A percentile compares a stretch with the other conserved stretches of the same genome.
These are phyloP conservation scores for Pilophorus perplexus DNA, from an alignment of 2,888 invertebrate species.

Conservation along the genomic window DNA sequence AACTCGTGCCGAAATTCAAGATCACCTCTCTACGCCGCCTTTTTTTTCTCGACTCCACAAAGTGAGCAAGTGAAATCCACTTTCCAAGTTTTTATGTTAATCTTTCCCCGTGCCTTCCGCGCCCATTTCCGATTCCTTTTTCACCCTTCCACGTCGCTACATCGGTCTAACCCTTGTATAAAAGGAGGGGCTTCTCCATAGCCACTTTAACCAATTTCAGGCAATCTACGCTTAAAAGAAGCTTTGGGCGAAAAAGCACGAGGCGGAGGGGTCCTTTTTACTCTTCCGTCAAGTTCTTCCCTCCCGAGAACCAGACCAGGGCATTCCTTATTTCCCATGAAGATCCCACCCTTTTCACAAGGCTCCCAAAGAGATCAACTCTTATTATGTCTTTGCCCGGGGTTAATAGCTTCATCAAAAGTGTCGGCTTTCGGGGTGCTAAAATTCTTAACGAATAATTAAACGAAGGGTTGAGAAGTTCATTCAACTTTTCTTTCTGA, in stretches of 20 bases:
- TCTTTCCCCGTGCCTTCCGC: not conserved
- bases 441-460: slow-evolving; percentile 11
- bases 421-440: not conserved
- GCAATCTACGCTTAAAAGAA: slow-evolving; percentile 36
- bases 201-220: slow-evolving; percentile 42
- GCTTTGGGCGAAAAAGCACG: too few relatives aligned
- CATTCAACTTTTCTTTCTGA: slow-evolving; percentile 1
- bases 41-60: too few relatives aligned
- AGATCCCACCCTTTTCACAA: slow-evolving; percentile 3
- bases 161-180: slow-evolving; percentile 14
- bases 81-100: not conserved
- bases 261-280: slow-evolving; percentile 24
- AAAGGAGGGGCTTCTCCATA: slow-evolving; percentile 34
- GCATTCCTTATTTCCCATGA: slow-evolving; percentile 26
- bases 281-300: slow-evolving; percentile 31
- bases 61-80: slow-evolving; percentile 8
- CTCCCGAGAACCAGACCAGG: too few relatives aligned
- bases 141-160: not conserved
- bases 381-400: slow-evolving; percentile 24
- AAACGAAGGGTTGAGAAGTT: slow-evolving; percentile 8
- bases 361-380: slow-evolving; percentile 18
- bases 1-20: too few relatives aligned
- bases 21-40: too few relatives aligned
- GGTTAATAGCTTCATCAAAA: slow-evolving; percentile 29
- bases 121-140: not conserved